Evolutionary conservation across 2,888 invertebrate species (phyloP).

Genomic region (Andrena hattorfiana): DNA sequence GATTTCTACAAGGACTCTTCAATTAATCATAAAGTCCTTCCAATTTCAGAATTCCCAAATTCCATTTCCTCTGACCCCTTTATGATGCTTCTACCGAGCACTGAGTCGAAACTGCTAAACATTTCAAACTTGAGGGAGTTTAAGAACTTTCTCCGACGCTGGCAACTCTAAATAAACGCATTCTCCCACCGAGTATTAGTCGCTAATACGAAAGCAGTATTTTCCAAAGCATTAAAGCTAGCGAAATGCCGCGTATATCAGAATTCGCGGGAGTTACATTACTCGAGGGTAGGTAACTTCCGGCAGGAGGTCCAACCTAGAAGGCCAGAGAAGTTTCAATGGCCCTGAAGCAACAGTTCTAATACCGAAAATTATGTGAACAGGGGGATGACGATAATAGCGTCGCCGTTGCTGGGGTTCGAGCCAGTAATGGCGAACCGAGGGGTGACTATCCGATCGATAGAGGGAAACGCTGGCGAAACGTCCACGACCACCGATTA

Average conservation of each 20-base stretch:
- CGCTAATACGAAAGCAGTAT: constrained; percentile 13
- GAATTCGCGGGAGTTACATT: constrained; percentile 11
- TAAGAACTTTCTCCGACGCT: neutral
- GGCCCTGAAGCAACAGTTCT: constrained; percentile 70
- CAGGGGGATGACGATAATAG: constrained; percentile 57
- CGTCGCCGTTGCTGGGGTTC: constrained; percentile 47
- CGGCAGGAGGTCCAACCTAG: neutral
- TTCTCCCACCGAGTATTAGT: constrained; percentile 16
- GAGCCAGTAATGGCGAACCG: constrained; percentile 76
- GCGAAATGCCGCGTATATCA: constrained; percentile 12
- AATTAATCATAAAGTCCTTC: too few species aligned
- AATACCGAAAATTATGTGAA: constrained; percentile 73
- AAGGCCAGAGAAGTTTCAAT: constrained; percentile 50
- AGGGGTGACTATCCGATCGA: constrained; percentile 80
- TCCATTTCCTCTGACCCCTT: neutral
- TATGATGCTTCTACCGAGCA: neutral
- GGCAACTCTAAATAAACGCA: neutral
- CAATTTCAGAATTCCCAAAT: neutral
- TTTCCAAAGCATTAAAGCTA: constrained; percentile 9
- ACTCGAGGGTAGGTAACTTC: neutral
- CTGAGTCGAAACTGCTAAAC: neutral
- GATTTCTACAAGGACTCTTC: too few species aligned
- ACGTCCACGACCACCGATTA: constrained; percentile 60
- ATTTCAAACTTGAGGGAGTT: neutral
- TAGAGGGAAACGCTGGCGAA: constrained; percentile 74